These are phyloP conservation scores for Drosophila nannoptera DNA, from an alignment of 1,140 invertebrate genomes.

Conservation along the genomic window DNA sequence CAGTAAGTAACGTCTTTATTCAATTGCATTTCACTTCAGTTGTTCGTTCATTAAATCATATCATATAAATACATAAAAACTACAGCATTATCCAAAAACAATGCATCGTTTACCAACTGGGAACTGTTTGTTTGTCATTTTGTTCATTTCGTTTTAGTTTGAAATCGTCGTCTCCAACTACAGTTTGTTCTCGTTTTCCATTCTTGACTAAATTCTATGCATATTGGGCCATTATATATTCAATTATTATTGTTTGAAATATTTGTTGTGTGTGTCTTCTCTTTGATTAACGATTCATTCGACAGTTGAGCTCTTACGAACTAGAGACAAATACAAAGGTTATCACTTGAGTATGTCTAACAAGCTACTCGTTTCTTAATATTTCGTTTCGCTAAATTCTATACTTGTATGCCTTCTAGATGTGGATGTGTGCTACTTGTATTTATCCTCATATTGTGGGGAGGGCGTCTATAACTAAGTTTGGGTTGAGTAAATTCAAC, in stretches of 20 bases:
- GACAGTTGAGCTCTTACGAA: conserved; percentile 59
- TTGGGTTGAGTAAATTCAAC: conserved; percentile 65
- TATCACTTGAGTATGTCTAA: conserved; percentile 77
- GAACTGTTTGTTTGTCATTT: conserved; percentile 8
- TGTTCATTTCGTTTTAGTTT: conserved; percentile 13
- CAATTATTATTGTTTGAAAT: conserved; percentile 31
- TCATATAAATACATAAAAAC: conserved; percentile 41
- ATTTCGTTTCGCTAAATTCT: conserved; percentile 33
- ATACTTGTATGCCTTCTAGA: conserved; percentile 24
- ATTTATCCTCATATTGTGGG: conserved; percentile 32
- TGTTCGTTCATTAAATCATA: conserved; percentile 31
- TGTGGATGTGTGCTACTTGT: conserved; percentile 37
- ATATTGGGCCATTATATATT: conserved; percentile 35
- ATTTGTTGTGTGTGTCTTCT: conserved; percentile 21
- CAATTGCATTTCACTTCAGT: conserved; percentile 20
- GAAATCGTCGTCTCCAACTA: conserved; percentile 12
- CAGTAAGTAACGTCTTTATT: conserved; percentile 53
- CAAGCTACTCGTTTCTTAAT: conserved; percentile 63
- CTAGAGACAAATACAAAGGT: conserved; percentile 76
- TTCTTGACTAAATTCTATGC: conserved; percentile 33
- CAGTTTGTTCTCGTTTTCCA: conserved; percentile 16
- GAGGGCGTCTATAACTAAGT: conserved; percentile 59
- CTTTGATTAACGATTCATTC: conserved; percentile 66
- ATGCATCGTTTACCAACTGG: conserved; percentile 10
- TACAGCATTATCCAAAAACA: conserved; percentile 26